A percentile compares a stretch with the other conserved stretches of the same genome.
These are phyloP conservation scores for Bujurquina vittata DNA, from an alignment of 2,113 vertebrate genomes.

Conservation along the genomic window DNA sequence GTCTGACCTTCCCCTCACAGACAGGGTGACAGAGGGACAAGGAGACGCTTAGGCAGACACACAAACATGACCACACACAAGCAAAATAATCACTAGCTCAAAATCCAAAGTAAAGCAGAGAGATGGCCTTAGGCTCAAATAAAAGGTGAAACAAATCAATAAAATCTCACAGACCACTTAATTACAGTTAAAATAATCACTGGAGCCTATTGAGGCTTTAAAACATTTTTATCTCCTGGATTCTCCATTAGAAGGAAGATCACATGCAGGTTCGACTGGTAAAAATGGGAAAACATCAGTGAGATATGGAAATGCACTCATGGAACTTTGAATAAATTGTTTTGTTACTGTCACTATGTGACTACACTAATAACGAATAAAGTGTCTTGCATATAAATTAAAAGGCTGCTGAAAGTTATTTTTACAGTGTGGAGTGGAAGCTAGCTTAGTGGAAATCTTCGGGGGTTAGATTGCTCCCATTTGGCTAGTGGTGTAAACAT, in stretches of 20 bases:
- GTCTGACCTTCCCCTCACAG: conserved; percentile 40
- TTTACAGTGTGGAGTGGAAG: conserved; percentile 26
- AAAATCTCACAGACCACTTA: not conserved
- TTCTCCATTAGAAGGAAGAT: conserved; percentile 6
- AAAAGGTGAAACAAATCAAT: conserved; percentile 10
- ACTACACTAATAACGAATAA: conserved; percentile 27
- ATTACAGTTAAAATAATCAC: not conserved
- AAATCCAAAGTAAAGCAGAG: not conserved
- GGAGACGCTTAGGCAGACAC: conserved; percentile 1
- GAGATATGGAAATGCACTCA: conserved; percentile 8
- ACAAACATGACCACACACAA: conserved; percentile 1
- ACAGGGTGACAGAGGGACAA: conserved; percentile 22
- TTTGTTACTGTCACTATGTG: conserved; percentile 7
- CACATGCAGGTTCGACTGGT: not conserved
- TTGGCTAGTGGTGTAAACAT: conserved; percentile 59
- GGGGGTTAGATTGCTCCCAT: conserved; percentile 51
- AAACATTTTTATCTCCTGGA: not conserved
- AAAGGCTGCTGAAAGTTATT: conserved; percentile 42
- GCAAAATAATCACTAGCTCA: not conserved
- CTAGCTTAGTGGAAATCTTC: conserved; percentile 41
- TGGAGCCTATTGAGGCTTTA: not conserved
- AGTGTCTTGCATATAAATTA: conserved; percentile 18
- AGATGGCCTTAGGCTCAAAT: not conserved
- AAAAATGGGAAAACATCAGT: conserved; percentile 5
- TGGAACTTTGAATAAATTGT: conserved; percentile 11